Evolutionary conservation across 2,888 invertebrate genomes (phyloP).

Genomic region (Alitta virens): DNA sequence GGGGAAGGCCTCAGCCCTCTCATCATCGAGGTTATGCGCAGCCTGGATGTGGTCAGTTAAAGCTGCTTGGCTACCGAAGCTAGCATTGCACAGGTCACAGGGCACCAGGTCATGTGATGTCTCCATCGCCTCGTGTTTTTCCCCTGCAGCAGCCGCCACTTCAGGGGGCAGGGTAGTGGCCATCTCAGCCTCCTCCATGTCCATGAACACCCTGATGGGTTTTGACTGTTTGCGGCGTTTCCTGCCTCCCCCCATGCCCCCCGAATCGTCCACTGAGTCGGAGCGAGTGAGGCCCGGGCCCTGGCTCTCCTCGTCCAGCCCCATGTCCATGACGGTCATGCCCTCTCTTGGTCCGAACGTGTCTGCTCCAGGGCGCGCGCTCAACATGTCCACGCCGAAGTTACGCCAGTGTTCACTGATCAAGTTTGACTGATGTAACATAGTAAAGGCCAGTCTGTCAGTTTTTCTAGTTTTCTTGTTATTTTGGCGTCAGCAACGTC

Average conservation of each 20-base stretch:
- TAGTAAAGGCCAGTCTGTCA: neutral
- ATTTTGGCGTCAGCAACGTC: no score
- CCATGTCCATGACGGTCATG: no score
- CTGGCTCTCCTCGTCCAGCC: no score
- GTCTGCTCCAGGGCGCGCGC: no score
- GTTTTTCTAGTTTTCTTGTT: no score
- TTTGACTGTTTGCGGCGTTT: conserved; percentile 50
- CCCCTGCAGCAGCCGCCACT: neutral
- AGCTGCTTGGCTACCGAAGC: conserved; percentile 13
- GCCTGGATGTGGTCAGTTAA: conserved; percentile 19
- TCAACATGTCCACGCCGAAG: neutral
- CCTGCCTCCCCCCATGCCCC: conserved; percentile 7
- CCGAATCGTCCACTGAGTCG: no score
- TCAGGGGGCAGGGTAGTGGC: neutral
- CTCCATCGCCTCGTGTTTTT: neutral
- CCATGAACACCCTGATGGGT: conserved; percentile 35
- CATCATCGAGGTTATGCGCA: conserved; percentile 6
- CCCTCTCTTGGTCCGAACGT: no score
- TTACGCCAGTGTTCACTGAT: neutral
- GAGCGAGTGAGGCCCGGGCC: no score
- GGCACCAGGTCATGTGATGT: conserved; percentile 5
- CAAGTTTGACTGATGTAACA: neutral
- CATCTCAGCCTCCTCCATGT: conserved; percentile 7
- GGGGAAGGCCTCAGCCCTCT: conserved; percentile 34
- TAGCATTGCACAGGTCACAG: conserved; percentile 21